Evolutionary conservation across 2,113 vertebrate species (phyloP).

Genomic region (Meleagris gallopavo): DNA sequence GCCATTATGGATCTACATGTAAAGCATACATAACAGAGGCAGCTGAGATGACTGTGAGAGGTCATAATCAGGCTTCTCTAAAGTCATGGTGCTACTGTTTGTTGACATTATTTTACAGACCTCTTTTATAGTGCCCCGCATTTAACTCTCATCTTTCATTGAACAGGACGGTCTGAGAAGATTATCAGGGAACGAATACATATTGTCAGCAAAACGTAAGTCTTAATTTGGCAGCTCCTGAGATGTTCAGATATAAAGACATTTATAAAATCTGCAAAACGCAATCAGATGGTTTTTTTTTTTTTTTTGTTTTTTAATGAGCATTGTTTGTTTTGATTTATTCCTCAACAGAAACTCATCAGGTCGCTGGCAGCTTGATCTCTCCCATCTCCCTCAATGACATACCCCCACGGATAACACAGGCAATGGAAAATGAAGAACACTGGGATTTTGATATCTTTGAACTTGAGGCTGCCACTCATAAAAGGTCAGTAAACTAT

Average conservation of each 20-base stretch:
- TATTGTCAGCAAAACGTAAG: slow-evolving; percentile 93
- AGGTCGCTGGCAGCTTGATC: slow-evolving; percentile 80
- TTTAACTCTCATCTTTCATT: slow-evolving; percentile 56
- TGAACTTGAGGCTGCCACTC: slow-evolving; percentile 91
- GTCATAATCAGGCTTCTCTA: not conserved
- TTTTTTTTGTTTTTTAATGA: not conserved
- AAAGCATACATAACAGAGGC: not conserved
- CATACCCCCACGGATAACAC: slow-evolving; percentile 88
- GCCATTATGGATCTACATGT: rapidly evolving
- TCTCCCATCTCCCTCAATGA: slow-evolving; percentile 87
- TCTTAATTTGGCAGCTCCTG: not conserved
- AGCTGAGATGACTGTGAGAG: not conserved
- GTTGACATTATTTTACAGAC: not conserved
- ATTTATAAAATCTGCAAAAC: not conserved
- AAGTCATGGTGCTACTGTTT: not conserved
- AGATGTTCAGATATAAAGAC: not conserved
- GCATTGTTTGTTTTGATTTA: not conserved
- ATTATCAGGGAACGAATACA: slow-evolving; percentile 92
- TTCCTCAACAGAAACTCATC: slow-evolving; percentile 83
- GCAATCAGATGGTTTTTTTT: not conserved
- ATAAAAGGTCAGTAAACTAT: slow-evolving; percentile 85
- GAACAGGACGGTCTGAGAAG: slow-evolving; percentile 92
- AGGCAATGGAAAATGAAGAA: slow-evolving; percentile 94
- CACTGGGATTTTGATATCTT: slow-evolving; percentile 96
- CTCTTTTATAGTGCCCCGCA: not conserved